A percentile compares a stretch with the other conserved stretches of the same genome.
These are phyloP conservation scores for Ceratothoa steindachneri DNA, from an alignment of 2,888 invertebrate species.

Conservation along the genomic window DNA sequence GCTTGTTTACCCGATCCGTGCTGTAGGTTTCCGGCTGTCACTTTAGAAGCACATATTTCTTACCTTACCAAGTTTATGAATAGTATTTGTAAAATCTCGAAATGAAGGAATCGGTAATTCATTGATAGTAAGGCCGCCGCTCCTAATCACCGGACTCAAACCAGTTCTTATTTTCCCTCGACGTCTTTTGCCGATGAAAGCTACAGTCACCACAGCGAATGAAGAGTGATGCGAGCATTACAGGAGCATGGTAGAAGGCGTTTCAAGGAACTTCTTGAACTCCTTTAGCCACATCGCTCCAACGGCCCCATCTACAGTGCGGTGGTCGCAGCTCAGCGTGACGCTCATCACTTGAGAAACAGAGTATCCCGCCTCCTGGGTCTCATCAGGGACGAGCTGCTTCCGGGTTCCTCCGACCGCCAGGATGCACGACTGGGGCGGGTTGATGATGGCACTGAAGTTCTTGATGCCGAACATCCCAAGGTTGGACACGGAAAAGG, in stretches of 20 bases:
- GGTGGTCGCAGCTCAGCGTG: slow-evolving; percentile 93
- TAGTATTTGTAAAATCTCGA: no score
- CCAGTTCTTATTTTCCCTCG: no score
- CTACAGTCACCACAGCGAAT: no score
- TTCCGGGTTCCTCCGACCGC: slow-evolving; percentile 80
- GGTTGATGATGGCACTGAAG: slow-evolving; percentile 92
- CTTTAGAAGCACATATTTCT: no score
- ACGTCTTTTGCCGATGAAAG: no score
- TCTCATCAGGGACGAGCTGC: slow-evolving; percentile 68
- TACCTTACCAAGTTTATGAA: no score
- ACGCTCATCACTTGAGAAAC: slow-evolving; percentile 75
- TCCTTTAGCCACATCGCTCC: slow-evolving; percentile 92
- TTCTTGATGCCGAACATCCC: slow-evolving; percentile 89
- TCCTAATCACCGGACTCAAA: no score
- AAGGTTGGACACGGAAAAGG: slow-evolving; percentile 88
- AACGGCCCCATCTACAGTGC: slow-evolving; percentile 95
- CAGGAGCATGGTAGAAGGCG: slow-evolving; percentile 89
- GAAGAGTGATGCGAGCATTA: no score
- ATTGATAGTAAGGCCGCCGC: no score
- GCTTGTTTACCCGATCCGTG: no score
- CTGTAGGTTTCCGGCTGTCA: no score
- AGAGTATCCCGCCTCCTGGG: slow-evolving; percentile 71
- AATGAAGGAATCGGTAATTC: no score
- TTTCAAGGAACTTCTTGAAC: slow-evolving; percentile 82
- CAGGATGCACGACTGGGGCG: slow-evolving; percentile 89